Conservation (phyloP, 2,888 invertebrate species). For the Habrosyne pyritoides region DNA sequence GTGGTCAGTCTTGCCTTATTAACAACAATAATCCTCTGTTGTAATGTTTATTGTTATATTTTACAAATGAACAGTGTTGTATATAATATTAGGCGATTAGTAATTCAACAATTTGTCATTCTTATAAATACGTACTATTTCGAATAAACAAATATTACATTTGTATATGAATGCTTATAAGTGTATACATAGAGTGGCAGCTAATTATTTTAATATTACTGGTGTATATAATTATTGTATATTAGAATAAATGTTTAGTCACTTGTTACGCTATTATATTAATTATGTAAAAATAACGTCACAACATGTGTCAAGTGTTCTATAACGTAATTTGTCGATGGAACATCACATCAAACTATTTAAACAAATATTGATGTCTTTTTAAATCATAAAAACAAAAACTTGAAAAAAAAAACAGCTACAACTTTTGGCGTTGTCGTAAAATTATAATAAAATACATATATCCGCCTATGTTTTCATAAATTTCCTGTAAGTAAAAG, state of each 20-base stretch:
- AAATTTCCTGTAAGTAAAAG: neutral
- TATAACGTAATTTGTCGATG: neutral
- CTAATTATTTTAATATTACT: conserved; percentile 17
- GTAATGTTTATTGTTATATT: conserved; percentile 21
- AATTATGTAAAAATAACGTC: conserved; percentile 26
- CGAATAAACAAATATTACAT: conserved; percentile 24
- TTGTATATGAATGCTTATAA: conserved; percentile 21
- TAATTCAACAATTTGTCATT: conserved; percentile 11
- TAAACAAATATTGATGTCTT: conserved; percentile 7
- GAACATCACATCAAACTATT: conserved; percentile 9
- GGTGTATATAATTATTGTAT: conserved; percentile 25
- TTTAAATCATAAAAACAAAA: neutral
- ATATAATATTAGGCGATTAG: conserved; percentile 27
- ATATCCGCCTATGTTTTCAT: neutral
- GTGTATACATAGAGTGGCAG: conserved; percentile 21
- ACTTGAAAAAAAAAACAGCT: no score
- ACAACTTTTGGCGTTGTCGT: neutral
- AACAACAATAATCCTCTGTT: conserved; percentile 35
- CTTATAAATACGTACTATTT: conserved; percentile 21
- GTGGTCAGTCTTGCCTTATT: conserved; percentile 61
- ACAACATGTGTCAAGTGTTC: conserved; percentile 16
- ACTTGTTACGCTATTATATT: conserved; percentile 18
- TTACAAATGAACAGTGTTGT: conserved; percentile 14
- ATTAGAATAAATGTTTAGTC: conserved; percentile 18
- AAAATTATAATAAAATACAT: neutral